Conservation (phyloP, 1,140 invertebrate genomes). For the Drosophila sproati region DNA sequence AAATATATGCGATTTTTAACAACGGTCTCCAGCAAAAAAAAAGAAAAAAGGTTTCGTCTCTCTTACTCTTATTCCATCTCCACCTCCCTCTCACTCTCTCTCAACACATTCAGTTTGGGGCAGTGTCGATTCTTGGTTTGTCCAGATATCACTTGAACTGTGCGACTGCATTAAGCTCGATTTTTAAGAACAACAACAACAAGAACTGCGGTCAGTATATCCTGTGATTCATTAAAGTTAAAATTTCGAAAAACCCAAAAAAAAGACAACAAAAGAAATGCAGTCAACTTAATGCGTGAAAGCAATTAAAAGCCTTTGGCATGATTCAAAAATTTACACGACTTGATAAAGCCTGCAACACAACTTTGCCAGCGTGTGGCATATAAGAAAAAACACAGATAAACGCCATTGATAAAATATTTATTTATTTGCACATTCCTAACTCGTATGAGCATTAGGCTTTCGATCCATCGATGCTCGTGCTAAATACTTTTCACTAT, state of each 20-base stretch:
- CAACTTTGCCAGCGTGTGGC: not conserved
- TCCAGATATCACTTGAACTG: conserved; percentile 17
- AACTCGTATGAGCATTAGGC: no score
- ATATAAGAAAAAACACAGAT: not conserved
- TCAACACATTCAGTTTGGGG: not conserved
- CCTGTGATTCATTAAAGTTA: conserved; percentile 40
- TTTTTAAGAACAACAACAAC: conserved; percentile 25
- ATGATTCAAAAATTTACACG: conserved; percentile 28
- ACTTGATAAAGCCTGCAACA: not conserved
- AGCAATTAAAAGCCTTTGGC: conserved; percentile 46
- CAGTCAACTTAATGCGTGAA: conserved; percentile 18
- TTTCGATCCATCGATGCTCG: no score
- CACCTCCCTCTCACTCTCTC: not conserved
- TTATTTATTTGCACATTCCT: no score
- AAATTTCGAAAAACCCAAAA: conserved; percentile 7
- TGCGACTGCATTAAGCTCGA: conserved; percentile 43
- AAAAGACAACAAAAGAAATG: not conserved
- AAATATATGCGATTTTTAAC: conserved; percentile 71
- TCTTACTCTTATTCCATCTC: not conserved
- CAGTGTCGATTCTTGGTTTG: conserved; percentile 8
- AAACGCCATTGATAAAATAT: no score
- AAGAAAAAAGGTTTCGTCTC: not conserved
- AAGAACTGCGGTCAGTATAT: conserved; percentile 9
- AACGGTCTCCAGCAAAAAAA: conserved; percentile 44
- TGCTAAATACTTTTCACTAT: no score